Evolutionary conservation across 2,113 vertebrate genomes (phyloP).

Genomic region (Aegotheles bennettii): DNA sequence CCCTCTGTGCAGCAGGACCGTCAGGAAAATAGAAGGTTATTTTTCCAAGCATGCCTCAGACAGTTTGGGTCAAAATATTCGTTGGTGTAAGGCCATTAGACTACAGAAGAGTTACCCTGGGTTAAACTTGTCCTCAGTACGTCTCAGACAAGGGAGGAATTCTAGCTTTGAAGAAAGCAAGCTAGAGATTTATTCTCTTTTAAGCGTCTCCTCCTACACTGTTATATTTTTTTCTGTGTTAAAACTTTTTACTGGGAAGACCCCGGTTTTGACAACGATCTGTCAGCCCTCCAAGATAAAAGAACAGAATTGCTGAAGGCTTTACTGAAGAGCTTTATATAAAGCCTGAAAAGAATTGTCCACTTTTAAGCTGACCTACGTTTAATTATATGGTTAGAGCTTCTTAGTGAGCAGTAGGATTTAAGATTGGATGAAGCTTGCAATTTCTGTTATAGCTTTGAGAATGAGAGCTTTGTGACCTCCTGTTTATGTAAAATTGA

Average conservation of each 20-base stretch:
- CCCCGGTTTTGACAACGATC: conserved; percentile 4
- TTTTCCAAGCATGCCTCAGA: conserved; percentile 2
- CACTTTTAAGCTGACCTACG: conserved; percentile 27
- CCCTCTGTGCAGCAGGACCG: not conserved
- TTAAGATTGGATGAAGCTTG: conserved; percentile 43
- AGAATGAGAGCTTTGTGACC: conserved; percentile 43
- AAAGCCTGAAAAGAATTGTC: not conserved
- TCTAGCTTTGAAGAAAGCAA: conserved; percentile 28
- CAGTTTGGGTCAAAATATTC: conserved; percentile 11
- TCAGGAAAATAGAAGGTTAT: not conserved
- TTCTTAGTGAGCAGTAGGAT: conserved; percentile 31
- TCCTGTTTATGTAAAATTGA: conserved; percentile 56
- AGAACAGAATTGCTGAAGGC: not conserved
- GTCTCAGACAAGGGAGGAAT: not conserved
- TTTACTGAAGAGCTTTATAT: not conserved
- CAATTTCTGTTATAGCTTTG: conserved; percentile 43
- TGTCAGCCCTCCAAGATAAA: conserved; percentile 35
- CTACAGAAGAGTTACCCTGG: not conserved
- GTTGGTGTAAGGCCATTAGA: not conserved
- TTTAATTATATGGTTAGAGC: conserved; percentile 55
- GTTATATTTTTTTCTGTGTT: conserved; percentile 1
- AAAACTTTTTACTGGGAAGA: not conserved
- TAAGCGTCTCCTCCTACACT: conserved; percentile 30
- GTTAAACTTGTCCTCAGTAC: conserved; percentile 8
- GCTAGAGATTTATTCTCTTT: conserved; percentile 14